phyloP scores from a whole-genome alignment of 1,140 invertebrate species.

The Bombus pyrosoma region DNA sequence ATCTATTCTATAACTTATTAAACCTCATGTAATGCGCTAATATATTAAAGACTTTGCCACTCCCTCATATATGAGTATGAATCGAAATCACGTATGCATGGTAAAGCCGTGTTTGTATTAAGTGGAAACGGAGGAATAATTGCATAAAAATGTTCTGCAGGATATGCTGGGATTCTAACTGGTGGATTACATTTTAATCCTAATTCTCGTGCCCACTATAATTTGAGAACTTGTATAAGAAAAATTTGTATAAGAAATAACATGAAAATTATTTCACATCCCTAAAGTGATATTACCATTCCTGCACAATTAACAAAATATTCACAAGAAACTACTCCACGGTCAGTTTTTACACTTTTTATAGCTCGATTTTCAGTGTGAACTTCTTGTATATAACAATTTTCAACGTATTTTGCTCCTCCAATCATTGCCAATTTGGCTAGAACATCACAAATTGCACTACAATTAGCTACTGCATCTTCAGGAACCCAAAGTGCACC shows the following conservation, averaged over 20 bases:
- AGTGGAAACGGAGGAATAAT: constrained; percentile 83
- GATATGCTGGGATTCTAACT: constrained; percentile 88
- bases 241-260: constrained; percentile 13
- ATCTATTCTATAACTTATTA: neutral
- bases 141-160: constrained; percentile 88
- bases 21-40: neutral
- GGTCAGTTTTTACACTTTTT: constrained; percentile 84
- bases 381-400: constrained; percentile 85
- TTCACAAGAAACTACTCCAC: constrained; percentile 86
- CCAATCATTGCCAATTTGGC: constrained; percentile 84
- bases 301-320: constrained; percentile 90
- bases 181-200: constrained; percentile 85
- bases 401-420: constrained; percentile 85
- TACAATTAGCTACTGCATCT: constrained; percentile 88
- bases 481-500: constrained; percentile 89
- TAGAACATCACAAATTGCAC: constrained; percentile 85
- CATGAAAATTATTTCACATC: neutral
- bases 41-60: constrained; percentile 74
- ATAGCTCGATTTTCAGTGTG: constrained; percentile 85
- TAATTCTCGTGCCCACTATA: constrained; percentile 87
- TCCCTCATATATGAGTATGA: constrained; percentile 85
- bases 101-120: constrained; percentile 72
- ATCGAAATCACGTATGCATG: constrained; percentile 88
- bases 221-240: neutral
- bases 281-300: constrained; percentile 82